Conservation (phyloP, 2,113 vertebrate genomes). For the Polyodon spathula region DNA sequence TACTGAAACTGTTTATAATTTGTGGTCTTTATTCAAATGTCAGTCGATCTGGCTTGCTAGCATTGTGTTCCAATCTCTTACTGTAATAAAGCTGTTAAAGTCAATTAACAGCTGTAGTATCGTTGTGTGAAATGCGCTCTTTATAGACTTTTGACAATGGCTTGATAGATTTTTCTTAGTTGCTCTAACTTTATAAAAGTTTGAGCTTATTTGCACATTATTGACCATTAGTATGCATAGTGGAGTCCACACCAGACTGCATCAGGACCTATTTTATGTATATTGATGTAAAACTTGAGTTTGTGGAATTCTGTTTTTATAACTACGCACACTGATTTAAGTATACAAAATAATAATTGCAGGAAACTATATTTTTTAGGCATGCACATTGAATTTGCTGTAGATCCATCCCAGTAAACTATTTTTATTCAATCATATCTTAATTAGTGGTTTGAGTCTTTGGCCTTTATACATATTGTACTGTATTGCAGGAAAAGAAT, state of each 20-base stretch:
- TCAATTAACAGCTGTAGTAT: constrained; percentile 41
- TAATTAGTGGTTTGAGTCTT: too few species aligned
- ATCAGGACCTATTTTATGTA: constrained; percentile 31
- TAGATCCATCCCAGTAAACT: too few species aligned
- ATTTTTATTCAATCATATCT: too few species aligned
- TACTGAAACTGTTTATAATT: constrained; percentile 81
- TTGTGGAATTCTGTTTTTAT: not conserved
- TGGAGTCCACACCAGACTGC: constrained; percentile 24
- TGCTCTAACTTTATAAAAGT: constrained; percentile 21
- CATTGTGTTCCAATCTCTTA: constrained; percentile 39
- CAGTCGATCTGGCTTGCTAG: constrained; percentile 49
- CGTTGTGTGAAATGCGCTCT: constrained; percentile 42
- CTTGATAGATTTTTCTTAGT: constrained; percentile 18
- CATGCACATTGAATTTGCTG: too few species aligned
- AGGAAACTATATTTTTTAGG: too few species aligned
- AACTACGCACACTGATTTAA: too few species aligned
- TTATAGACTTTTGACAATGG: constrained; percentile 22
- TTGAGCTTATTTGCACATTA: constrained; percentile 23
- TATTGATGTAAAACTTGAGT: constrained; percentile 18
- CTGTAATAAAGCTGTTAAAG: constrained; percentile 47
- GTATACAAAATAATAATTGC: too few species aligned
- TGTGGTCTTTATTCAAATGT: constrained; percentile 74
- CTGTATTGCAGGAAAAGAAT: too few species aligned
- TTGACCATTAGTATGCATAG: constrained; percentile 39
- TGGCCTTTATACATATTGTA: too few species aligned